phyloP scores from a whole-genome alignment of 2,113 vertebrate species.

The Pelusios castaneus region DNA sequence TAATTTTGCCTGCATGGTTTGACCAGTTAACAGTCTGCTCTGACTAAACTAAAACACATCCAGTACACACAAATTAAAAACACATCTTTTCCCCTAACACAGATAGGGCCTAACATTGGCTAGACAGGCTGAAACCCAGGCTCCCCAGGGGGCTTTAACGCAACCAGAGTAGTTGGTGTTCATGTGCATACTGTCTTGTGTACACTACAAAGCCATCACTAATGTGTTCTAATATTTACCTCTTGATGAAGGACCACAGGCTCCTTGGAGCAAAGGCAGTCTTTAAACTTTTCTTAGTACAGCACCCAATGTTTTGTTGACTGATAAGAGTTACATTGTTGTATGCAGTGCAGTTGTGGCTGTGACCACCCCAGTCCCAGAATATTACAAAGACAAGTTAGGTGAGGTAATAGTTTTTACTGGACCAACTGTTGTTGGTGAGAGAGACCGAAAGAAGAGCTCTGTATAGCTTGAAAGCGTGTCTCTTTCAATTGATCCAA shows the following conservation, averaged over 20 bases:
- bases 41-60: neutral
- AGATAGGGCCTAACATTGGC: neutral
- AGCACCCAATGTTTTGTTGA: neutral
- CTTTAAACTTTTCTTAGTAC: neutral
- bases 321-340: neutral
- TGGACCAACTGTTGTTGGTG: neutral
- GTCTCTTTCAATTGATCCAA: neutral
- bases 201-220: neutral
- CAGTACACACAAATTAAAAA: neutral
- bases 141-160: neutral
- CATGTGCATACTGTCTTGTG: neutral
- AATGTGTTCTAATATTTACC: neutral
- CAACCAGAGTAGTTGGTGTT: neutral
- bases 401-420: neutral
- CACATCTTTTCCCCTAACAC: neutral
- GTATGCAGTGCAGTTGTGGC: neutral
- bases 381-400: neutral
- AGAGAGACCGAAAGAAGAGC: neutral
- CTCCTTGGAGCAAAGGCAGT: neutral
- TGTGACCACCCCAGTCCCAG: neutral
- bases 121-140: neutral
- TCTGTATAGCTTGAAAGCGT: neutral
- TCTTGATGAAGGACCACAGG: neutral
- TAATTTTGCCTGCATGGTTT: neutral
- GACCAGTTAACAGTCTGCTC: neutral